These are phyloP conservation scores for Heterodera carotae DNA, from an alignment of 1,140 invertebrate genomes.

Conservation along the genomic window DNA sequence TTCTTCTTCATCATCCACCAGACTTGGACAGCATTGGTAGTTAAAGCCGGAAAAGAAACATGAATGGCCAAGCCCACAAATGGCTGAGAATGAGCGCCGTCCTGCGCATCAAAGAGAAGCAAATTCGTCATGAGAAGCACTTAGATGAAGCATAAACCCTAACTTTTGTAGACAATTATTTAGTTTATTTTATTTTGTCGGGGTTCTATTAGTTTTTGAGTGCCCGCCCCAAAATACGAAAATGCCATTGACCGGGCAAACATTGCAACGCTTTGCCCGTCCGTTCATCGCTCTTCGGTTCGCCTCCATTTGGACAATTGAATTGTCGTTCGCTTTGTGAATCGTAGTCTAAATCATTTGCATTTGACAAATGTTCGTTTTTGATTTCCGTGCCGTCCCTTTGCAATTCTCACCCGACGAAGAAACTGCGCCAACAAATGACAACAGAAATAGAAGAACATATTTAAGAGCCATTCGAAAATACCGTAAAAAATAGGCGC, in stretches of 20 bases:
- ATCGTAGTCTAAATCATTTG: not conserved
- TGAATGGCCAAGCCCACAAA: slow-evolving; percentile 48
- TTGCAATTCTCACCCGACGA: not conserved
- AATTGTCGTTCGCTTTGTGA: slow-evolving; percentile 25
- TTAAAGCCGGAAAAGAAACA: slow-evolving; percentile 57
- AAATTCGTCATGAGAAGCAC: slow-evolving; percentile 12
- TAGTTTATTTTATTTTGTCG: no score
- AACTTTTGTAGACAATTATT: not conserved
- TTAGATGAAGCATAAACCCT: no score
- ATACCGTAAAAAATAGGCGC: not conserved
- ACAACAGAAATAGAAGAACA: not conserved
- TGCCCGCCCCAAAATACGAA: no score
- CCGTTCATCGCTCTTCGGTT: slow-evolving; percentile 42
- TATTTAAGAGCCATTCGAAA: not conserved
- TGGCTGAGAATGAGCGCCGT: slow-evolving; percentile 46
- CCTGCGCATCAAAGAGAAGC: not conserved
- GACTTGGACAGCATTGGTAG: slow-evolving; percentile 50
- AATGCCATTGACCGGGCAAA: slow-evolving; percentile 41
- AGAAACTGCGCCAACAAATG: not conserved
- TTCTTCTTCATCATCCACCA: slow-evolving; percentile 43
- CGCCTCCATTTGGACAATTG: slow-evolving; percentile 48
- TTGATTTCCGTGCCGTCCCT: not conserved
- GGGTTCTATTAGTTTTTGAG: no score
- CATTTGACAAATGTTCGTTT: not conserved
- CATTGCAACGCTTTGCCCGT: slow-evolving; percentile 48